Conservation (phyloP, 2,888 invertebrate species). For the Ennomos quercinarius region DNA sequence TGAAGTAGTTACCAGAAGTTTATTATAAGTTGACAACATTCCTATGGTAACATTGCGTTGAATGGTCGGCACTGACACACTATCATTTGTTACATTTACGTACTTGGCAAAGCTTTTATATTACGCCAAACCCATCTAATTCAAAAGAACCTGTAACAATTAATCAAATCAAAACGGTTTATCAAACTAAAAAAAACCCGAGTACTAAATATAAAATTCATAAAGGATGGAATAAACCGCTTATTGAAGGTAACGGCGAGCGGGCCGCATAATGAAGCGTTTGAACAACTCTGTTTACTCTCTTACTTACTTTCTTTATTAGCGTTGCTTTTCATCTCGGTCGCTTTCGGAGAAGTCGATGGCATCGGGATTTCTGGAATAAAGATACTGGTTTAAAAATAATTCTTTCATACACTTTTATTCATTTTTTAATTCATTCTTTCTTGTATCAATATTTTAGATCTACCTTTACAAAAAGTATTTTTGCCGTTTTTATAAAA, state of each 20-base stretch:
- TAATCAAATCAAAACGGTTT: conserved; percentile 20
- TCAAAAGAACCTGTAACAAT: background rate
- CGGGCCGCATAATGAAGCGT: conserved; percentile 30
- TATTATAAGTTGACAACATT: too few relatives aligned
- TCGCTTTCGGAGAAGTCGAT: conserved; percentile 93
- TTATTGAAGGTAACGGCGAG: conserved; percentile 9
- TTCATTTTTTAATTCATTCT: background rate
- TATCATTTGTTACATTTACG: too few relatives aligned
- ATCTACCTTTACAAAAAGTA: too few relatives aligned
- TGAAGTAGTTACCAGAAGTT: too few relatives aligned
- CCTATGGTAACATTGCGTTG: too few relatives aligned
- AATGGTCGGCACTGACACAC: too few relatives aligned
- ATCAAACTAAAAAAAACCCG: conserved; percentile 14
- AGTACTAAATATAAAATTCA: conserved; percentile 16
- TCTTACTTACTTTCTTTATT: conserved; percentile 92
- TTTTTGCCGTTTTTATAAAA: too few relatives aligned
- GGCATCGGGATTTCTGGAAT: conserved; percentile 93
- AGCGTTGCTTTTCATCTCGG: conserved; percentile 90
- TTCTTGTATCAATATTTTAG: too few relatives aligned
- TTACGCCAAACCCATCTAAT: too few relatives aligned
- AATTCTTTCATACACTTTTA: too few relatives aligned
- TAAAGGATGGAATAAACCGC: conserved; percentile 12
- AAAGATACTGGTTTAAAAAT: conserved; percentile 5
- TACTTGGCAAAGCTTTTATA: too few relatives aligned
- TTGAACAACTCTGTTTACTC: conserved; percentile 46